These are phyloP conservation scores for Sarotherodon lohbergeri DNA, from an alignment of 2,113 vertebrate species.

Conservation along the genomic window DNA sequence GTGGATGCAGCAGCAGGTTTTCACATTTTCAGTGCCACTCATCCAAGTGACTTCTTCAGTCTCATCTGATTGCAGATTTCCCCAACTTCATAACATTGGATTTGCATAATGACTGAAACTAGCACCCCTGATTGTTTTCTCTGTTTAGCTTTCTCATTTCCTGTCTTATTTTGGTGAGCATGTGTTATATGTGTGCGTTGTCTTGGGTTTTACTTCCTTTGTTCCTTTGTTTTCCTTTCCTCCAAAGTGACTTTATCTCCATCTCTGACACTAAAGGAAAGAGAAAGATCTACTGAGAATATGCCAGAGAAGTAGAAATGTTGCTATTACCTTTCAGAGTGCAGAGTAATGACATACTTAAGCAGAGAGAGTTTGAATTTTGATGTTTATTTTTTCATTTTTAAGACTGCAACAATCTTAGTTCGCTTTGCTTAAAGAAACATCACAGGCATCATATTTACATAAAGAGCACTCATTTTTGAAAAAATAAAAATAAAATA, in stretches of 20 bases:
- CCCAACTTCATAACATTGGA: background rate
- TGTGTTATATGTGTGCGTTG: background rate
- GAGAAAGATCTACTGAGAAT: background rate
- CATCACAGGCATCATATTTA: background rate
- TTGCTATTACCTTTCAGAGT: background rate
- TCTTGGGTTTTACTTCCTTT: background rate
- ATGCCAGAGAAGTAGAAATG: background rate
- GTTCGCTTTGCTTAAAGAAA: background rate
- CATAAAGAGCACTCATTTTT: background rate
- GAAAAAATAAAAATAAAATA: background rate
- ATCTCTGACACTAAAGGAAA: background rate
- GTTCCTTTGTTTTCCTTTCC: background rate
- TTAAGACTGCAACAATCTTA: background rate
- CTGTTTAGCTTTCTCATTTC: background rate
- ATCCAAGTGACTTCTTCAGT: background rate
- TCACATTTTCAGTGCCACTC: background rate
- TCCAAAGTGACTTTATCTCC: background rate
- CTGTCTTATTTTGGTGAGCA: background rate
- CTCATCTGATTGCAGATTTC: background rate
- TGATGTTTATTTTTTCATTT: background rate
- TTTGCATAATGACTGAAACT: background rate
- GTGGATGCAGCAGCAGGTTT: background rate
- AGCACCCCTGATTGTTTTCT: background rate
- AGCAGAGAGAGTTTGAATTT: background rate
- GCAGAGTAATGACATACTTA: background rate